Evolutionary conservation across 2,888 invertebrate species (phyloP), one percentile per base, ranked within the genome.

Genomic region (Drosophila formosana): DNA sequence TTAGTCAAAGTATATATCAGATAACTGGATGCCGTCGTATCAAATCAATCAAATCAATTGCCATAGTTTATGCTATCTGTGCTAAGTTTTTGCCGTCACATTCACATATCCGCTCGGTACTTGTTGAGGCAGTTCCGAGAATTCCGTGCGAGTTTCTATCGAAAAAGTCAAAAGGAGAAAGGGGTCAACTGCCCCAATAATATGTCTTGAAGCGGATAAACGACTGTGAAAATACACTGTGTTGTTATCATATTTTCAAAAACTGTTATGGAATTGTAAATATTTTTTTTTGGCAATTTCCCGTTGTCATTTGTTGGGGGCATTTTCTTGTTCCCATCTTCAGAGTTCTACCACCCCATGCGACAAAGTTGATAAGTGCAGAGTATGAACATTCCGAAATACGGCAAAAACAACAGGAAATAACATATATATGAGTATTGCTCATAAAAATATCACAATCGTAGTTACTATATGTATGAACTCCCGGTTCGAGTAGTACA

Each of bases 361-460:
- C 11, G 11, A 53, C 7, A 28, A 18, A 9, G 18, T 28, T 18
- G 3, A 18, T 2, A 1, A 18, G n/a, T 41, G 34, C 55, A 45
- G 55, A 32, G 55, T 45, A 45, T 56, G 8, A 8, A 25, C 26
- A 46, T 57, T 13, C 13, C 18, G 26, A 41, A 39, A 41, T 25
- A 25, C 13, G 23, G 45, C 45, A 51, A 78, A 50, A 61, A 64
- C 53, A 78, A 83, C 83, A 75, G 80, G 80, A 81, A 81, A 65
- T 80, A 65, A 13, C 63, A 75, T 55, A 56, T 51, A 64, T 65
- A 43, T 32, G 47, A 60, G 50, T 60, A 74, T 65, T 66, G 52
- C 69, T 67, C 74, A 76, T 66, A 49, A 60, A 62, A 62, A 70
- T 57, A 60, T 52, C 47, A 41, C 50, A 55, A 45, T 57, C 30